These are phyloP conservation scores for Uropsilus gracilis DNA, from an alignment of 2,113 vertebrate species.

Conservation along the genomic window DNA sequence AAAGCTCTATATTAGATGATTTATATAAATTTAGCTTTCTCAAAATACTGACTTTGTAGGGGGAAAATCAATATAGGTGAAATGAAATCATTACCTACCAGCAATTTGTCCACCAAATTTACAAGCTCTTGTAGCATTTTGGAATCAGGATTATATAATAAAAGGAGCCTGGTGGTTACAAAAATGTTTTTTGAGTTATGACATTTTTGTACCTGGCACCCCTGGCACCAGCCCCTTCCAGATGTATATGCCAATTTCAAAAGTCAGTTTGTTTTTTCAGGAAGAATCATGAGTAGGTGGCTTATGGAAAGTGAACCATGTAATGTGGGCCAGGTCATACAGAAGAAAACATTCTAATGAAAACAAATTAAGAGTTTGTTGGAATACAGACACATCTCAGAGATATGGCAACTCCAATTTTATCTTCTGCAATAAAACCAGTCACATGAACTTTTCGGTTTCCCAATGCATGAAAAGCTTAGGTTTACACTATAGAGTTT, in stretches of 20 bases:
- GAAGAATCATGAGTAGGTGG: not conserved
- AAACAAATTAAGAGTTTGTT: not conserved
- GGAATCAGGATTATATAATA: conserved; percentile 23
- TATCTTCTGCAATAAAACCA: not conserved
- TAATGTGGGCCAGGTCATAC: not conserved
- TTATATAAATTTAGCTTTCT: conserved; percentile 70
- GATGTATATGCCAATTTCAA: not conserved
- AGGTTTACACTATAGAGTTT: not conserved
- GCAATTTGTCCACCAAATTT: conserved; percentile 40
- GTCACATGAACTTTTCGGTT: not conserved
- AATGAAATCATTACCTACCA: not conserved
- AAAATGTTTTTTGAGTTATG: not conserved
- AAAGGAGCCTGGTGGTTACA: not conserved
- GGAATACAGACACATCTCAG: not conserved
- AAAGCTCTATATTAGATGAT: conserved; percentile 7
- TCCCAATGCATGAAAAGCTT: not conserved
- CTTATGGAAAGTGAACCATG: not conserved
- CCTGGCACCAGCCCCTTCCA: not conserved
- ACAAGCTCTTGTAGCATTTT: conserved; percentile 63
- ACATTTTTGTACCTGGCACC: not conserved
- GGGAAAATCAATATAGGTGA: not conserved
- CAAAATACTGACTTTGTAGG: conserved; percentile 59
- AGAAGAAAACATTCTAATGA: not conserved
- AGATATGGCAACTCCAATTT: not conserved
- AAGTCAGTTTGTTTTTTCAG: conserved; percentile 7